Percentiles rank a stretch among this genome's conserved stretches.
Evolutionary conservation across 2,113 vertebrate genomes (phyloP).

Genomic region (Menidia beryllina): DNA sequence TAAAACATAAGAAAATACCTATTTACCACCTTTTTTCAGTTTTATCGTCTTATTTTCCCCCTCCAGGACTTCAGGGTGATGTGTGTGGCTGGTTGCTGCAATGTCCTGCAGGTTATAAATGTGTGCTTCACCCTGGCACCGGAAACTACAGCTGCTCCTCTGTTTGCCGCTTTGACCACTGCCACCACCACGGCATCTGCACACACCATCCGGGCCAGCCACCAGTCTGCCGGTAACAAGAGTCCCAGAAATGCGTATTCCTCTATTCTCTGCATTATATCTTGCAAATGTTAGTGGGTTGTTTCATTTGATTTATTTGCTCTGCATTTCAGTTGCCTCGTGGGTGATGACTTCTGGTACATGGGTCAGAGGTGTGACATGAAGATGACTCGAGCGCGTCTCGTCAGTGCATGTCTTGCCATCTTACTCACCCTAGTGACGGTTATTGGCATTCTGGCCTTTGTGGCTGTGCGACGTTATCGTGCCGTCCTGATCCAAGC

Average conservation of each 20-base stretch:
- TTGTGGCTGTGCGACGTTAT: constrained; percentile 83
- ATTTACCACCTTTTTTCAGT: neutral
- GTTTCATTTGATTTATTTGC: neutral
- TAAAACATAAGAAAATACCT: too few relatives aligned
- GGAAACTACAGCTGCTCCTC: constrained; percentile 85
- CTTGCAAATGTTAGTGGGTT: neutral
- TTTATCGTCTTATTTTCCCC: neutral
- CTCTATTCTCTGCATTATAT: neutral
- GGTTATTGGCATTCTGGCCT: constrained; percentile 75
- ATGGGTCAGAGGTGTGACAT: constrained; percentile 87
- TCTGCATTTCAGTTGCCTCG: constrained; percentile 82
- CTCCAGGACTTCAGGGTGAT: constrained; percentile 79
- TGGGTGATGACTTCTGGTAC: constrained; percentile 90
- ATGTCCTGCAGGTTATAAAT: constrained; percentile 83
- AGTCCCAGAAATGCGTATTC: neutral
- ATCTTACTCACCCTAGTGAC: constrained; percentile 78
- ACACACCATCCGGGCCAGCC: constrained; percentile 78
- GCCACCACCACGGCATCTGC: constrained; percentile 89
- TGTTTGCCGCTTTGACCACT: constrained; percentile 83
- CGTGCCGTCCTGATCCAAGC: constrained; percentile 85
- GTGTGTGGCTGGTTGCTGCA: constrained; percentile 82
- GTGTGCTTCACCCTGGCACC: constrained; percentile 46
- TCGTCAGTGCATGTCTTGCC: constrained; percentile 81
- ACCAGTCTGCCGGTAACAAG: constrained; percentile 86
- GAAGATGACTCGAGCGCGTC: constrained; percentile 83